Evolutionary conservation across 2,797 vertebrate genomes (phyloP).

Genomic region (Halcyon chelicuti): DNA sequence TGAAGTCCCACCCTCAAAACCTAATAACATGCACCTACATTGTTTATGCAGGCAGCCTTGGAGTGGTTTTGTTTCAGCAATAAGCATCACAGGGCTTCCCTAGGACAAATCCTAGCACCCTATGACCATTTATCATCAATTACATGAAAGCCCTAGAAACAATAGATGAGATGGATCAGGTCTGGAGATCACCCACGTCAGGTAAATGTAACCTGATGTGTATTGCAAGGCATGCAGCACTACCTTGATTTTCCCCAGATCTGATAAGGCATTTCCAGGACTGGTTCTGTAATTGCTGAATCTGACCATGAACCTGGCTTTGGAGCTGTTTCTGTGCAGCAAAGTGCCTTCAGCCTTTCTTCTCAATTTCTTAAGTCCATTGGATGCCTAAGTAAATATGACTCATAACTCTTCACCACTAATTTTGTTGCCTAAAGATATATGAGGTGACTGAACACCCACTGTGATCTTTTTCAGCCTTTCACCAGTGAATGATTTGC

Average conservation of each 20-base stretch:
- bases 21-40: background rate
- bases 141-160: background rate
- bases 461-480: background rate
- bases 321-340: background rate
- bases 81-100: background rate
- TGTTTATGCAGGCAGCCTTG: background rate
- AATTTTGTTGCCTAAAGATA: background rate
- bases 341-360: background rate
- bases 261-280: background rate
- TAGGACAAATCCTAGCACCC: background rate
- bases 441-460: background rate
- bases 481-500: background rate
- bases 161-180: background rate
- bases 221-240: background rate
- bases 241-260: background rate
- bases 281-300: background rate
- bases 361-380: background rate
- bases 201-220: background rate
- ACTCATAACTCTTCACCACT: background rate
- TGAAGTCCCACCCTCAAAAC: background rate
- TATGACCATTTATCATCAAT: accelerated
- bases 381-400: background rate
- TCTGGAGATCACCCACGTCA: accelerated
- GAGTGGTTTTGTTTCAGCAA: background rate
- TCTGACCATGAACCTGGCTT: background rate